A percentile compares a stretch with the other conserved stretches of the same genome.
Evolutionary conservation across 1,140 invertebrate species (phyloP).

Genomic region (Heliconius himera): DNA sequence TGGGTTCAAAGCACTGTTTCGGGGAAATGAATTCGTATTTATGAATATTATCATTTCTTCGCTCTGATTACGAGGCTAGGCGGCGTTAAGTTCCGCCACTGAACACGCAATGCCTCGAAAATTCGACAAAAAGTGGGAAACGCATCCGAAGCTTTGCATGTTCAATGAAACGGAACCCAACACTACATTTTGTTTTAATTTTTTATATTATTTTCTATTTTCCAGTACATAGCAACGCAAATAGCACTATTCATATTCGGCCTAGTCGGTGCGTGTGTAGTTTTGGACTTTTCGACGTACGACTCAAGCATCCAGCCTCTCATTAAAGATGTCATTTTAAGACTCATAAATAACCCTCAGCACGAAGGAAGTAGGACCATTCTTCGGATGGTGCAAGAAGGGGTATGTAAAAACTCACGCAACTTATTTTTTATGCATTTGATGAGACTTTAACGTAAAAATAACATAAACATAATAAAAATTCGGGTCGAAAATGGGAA

Average conservation of each 20-base stretch:
- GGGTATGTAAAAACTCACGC: constrained; percentile 82
- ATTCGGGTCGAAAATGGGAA: too few species aligned
- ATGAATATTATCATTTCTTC: too few species aligned
- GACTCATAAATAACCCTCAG: constrained; percentile 87
- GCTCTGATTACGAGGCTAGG: too few species aligned
- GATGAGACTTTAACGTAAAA: too few species aligned
- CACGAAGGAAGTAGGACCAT: constrained; percentile 84
- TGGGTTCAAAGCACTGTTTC: too few species aligned
- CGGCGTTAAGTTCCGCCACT: too few species aligned
- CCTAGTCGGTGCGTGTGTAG: constrained; percentile 88
- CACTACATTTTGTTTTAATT: not conserved
- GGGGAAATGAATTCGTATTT: too few species aligned
- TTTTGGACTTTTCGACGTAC: constrained; percentile 90
- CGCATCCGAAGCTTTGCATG: too few species aligned
- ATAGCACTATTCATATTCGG: constrained; percentile 87
- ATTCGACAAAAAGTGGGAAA: too few species aligned
- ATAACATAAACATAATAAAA: too few species aligned
- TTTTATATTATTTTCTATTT: constrained; percentile 33
- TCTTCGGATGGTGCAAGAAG: constrained; percentile 91
- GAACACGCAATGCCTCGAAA: too few species aligned
- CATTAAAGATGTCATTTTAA: constrained; percentile 86
- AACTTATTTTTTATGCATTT: not conserved
- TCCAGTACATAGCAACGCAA: constrained; percentile 88
- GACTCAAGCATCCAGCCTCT: constrained; percentile 89
- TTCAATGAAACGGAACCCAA: not conserved